These are phyloP conservation scores for Brachyopa scutellaris DNA, from an alignment of 2,888 invertebrate species.

Conservation along the genomic window DNA sequence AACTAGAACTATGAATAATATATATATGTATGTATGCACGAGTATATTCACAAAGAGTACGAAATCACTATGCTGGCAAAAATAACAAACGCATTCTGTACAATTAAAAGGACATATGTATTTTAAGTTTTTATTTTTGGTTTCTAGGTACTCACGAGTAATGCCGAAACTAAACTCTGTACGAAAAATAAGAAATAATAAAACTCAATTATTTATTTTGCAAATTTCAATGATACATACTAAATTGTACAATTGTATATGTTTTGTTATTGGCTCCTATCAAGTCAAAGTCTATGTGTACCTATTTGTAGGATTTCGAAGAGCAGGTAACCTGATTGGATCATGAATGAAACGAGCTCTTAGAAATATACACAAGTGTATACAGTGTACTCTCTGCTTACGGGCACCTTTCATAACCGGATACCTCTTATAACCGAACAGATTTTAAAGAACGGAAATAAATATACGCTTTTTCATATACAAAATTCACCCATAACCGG, in stretches of 20 bases:
- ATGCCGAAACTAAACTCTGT: conserved; percentile 82
- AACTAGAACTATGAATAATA: conserved; percentile 40
- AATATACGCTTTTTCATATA: too few relatives aligned
- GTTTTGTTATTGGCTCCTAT: too few relatives aligned
- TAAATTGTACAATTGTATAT: neutral
- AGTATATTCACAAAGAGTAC: conserved; percentile 40
- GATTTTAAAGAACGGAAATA: too few relatives aligned
- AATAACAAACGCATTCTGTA: conserved; percentile 63
- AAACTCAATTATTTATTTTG: conserved; percentile 63
- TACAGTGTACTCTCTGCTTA: too few relatives aligned
- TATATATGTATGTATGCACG: neutral
- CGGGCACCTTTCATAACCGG: too few relatives aligned
- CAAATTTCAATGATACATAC: conserved; percentile 16
- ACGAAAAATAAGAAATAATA: conserved; percentile 74
- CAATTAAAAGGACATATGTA: conserved; percentile 34
- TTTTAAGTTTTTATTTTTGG: conserved; percentile 7
- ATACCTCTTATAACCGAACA: too few relatives aligned
- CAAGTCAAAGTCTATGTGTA: neutral
- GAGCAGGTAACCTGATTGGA: too few relatives aligned
- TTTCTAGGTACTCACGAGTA: conserved; percentile 79
- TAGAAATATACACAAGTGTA: too few relatives aligned
- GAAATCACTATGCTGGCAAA: conserved; percentile 34
- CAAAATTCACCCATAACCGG: too few relatives aligned
- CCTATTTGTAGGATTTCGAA: too few relatives aligned
- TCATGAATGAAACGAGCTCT: too few relatives aligned